phyloP scores from a whole-genome alignment of 2,888 invertebrate species.

The Aspidapion aeneum region DNA sequence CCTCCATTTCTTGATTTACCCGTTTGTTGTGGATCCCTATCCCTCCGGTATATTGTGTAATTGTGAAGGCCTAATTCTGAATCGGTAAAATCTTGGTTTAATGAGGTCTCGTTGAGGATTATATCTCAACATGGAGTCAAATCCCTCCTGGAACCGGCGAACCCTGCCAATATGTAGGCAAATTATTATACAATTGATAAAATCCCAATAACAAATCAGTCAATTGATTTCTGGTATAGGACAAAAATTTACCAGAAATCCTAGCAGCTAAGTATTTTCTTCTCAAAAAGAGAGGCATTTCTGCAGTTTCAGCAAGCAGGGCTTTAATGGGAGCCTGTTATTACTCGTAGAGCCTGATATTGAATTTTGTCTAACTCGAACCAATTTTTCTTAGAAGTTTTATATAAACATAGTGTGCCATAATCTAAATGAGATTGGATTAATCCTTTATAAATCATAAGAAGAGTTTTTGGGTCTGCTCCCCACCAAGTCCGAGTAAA shows the following conservation, averaged over 20 bases:
- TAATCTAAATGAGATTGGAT: constrained; percentile 18
- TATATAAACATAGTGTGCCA: constrained; percentile 3
- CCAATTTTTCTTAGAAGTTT: not conserved
- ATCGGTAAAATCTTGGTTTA: no score
- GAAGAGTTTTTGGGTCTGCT: constrained; percentile 13
- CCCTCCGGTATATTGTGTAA: no score
- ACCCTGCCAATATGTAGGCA: not conserved
- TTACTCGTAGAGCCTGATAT: constrained; percentile 3
- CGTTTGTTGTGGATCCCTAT: no score
- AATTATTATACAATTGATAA: no score
- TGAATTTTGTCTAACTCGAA: not conserved
- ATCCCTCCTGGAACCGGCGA: no score
- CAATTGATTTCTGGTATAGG: no score
- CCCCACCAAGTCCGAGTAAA: constrained; percentile 19
- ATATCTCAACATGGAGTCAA: no score
- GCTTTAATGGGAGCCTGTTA: constrained; percentile 13
- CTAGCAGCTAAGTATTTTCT: constrained; percentile 9
- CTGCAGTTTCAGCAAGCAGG: constrained; percentile 12
- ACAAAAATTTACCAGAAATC: constrained; percentile 5
- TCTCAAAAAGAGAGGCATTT: no score
- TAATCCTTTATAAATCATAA: constrained; percentile 13
- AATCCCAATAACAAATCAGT: no score
- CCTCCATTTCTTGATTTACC: no score
- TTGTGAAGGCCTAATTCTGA: no score
- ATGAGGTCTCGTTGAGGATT: no score